phyloP scores from a whole-genome alignment of 2,888 invertebrate genomes.

The Tinea pellionella region DNA sequence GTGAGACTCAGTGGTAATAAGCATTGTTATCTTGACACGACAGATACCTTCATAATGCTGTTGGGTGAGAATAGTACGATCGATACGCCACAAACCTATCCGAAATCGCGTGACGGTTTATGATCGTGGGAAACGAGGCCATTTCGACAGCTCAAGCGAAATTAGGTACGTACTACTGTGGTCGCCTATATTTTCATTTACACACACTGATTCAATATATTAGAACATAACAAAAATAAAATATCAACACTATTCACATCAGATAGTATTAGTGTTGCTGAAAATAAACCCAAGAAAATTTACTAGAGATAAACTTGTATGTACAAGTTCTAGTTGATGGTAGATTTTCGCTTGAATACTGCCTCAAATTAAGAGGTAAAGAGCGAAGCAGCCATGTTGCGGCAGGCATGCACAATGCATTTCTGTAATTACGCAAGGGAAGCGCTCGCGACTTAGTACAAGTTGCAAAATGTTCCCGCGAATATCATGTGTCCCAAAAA shows the following conservation, averaged over 20 bases:
- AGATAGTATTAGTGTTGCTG: neutral
- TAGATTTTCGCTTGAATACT: neutral
- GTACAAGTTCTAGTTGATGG: neutral
- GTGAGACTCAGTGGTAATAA: neutral
- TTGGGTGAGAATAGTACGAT: constrained; percentile 2
- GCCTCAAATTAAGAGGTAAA: constrained; percentile 36
- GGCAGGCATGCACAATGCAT: constrained; percentile 47
- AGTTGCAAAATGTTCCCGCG: constrained; percentile 4
- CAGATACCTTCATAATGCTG: constrained; percentile 29
- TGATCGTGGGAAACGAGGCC: constrained; percentile 31
- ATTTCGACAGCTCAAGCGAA: constrained; percentile 24
- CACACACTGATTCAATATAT: too few relatives aligned
- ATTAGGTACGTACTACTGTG: constrained; percentile 17
- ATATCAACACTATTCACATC: too few relatives aligned
- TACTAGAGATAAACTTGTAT: neutral
- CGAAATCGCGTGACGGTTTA: constrained; percentile 31
- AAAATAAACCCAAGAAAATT: neutral
- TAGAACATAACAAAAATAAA: too few relatives aligned
- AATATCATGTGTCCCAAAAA: neutral
- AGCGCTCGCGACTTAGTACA: constrained; percentile 8
- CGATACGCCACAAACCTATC: constrained; percentile 28
- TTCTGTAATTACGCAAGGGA: constrained; percentile 51
- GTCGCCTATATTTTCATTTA: neutral
- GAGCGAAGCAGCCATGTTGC: constrained; percentile 35
- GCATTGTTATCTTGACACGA: constrained; percentile 28